phyloP scores from a whole-genome alignment of 2,113 vertebrate genomes.

The Dromaius novaehollandiae region DNA sequence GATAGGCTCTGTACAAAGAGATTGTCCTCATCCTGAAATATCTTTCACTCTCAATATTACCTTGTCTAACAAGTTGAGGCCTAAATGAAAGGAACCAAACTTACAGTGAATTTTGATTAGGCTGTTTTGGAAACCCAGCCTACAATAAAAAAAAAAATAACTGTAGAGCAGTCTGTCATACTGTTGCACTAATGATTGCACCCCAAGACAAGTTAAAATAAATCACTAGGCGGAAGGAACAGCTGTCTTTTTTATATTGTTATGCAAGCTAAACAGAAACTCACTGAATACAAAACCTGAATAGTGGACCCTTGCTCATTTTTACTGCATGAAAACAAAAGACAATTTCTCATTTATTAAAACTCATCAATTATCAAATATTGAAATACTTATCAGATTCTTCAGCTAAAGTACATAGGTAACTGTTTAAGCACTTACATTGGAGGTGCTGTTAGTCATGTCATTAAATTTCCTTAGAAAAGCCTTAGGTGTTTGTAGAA shows the following conservation, averaged over 20 bases:
- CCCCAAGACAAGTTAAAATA: neutral
- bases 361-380: neutral
- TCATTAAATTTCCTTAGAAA: neutral
- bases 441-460: neutral
- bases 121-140: neutral
- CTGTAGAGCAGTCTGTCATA: neutral
- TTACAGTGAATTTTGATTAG: neutral
- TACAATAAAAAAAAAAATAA: neutral
- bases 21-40: neutral
- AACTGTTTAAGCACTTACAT: neutral
- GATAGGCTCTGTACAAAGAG: neutral
- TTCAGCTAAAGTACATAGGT: neutral
- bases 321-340: neutral
- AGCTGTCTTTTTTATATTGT: neutral
- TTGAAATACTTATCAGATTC: neutral
- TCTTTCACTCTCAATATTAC: neutral
- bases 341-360: neutral
- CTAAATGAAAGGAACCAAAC: neutral
- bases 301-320: neutral
- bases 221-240: neutral
- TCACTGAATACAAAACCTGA: neutral
- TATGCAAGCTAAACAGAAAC: neutral
- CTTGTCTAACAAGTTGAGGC: neutral
- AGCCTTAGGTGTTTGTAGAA: neutral
- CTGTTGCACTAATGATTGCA: neutral